Percentiles rank a stretch among this genome's conserved stretches.
These are phyloP conservation scores for Pachymerium ferrugineum DNA, from an alignment of 2,888 invertebrate genomes.

Conservation along the genomic window DNA sequence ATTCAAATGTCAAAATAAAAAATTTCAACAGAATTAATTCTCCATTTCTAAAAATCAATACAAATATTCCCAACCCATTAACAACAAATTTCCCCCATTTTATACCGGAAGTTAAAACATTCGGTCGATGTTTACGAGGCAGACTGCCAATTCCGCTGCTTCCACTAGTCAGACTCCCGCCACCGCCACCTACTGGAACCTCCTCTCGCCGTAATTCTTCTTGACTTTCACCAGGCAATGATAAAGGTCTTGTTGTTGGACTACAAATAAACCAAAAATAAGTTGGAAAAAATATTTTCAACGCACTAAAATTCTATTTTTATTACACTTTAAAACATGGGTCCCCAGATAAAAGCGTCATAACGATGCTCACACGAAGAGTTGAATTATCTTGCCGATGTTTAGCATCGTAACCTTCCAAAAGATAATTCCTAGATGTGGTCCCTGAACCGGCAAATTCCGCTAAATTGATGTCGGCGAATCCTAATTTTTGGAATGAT, in stretches of 20 bases:
- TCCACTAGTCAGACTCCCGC: slow-evolving; percentile 51
- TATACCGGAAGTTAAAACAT: slow-evolving; percentile 39
- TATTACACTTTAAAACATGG: slow-evolving; percentile 93
- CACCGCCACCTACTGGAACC: slow-evolving; percentile 13
- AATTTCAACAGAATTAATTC: too few relatives aligned
- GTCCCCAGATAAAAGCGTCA: slow-evolving; percentile 93
- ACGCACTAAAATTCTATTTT: neutral
- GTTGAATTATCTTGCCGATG: slow-evolving; percentile 95
- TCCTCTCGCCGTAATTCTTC: slow-evolving; percentile 42
- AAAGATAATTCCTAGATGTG: slow-evolving; percentile 75
- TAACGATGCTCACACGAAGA: slow-evolving; percentile 79
- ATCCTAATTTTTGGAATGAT: slow-evolving; percentile 91
- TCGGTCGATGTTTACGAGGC: slow-evolving; percentile 51
- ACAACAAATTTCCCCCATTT: neutral
- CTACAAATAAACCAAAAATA: neutral
- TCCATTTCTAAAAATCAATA: too few relatives aligned
- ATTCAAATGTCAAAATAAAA: too few relatives aligned
- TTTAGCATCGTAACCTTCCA: slow-evolving; percentile 87
- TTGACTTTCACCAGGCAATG: slow-evolving; percentile 45
- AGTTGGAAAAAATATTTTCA: neutral
- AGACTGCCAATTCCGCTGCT: slow-evolving; percentile 82
- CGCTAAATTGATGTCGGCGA: slow-evolving; percentile 93
- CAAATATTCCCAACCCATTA: neutral
- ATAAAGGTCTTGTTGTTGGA: slow-evolving; percentile 43
- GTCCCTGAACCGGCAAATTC: slow-evolving; percentile 92